Percentiles rank a stretch among this genome's conserved stretches.
These are phyloP conservation scores for Akabosia matsudoensis DNA, from an alignment of 1,140 invertebrate genomes.

Conservation along the genomic window DNA sequence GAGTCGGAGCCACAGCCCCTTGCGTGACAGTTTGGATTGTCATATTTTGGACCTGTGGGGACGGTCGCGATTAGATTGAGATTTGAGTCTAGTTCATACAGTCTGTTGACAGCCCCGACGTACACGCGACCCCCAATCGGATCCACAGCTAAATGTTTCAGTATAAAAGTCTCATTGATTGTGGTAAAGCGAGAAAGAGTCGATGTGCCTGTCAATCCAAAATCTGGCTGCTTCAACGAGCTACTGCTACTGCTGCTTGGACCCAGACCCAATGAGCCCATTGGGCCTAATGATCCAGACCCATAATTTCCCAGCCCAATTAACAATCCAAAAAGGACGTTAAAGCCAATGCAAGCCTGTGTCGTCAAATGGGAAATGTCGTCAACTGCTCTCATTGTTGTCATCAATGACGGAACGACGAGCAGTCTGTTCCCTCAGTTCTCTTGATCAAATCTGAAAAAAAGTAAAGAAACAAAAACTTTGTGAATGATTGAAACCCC, in stretches of 20 bases:
- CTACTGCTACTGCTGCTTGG: too few species aligned
- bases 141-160: constrained; percentile 64
- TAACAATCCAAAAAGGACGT: constrained; percentile 36
- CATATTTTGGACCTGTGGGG: constrained; percentile 71
- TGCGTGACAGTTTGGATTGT: constrained; percentile 83
- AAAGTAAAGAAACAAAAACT: background rate
- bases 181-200: constrained; percentile 49
- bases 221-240: background rate
- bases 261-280: constrained; percentile 1
- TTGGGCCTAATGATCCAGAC: constrained; percentile 12
- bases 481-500: too few species aligned
- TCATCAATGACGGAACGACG: constrained; percentile 39
- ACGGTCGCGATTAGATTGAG: constrained; percentile 66
- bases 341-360: constrained; percentile 10
- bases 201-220: constrained; percentile 16
- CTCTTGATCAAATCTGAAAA: constrained; percentile 39
- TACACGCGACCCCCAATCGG: constrained; percentile 62
- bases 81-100: constrained; percentile 74
- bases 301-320: constrained; percentile 36
- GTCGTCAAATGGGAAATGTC: constrained; percentile 23
- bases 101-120: constrained; percentile 76
- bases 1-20: constrained; percentile 63
- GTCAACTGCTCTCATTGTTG: constrained; percentile 39
- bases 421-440: constrained; percentile 34
- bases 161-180: constrained; percentile 50